A percentile compares a stretch with the other conserved stretches of the same genome.
These are phyloP conservation scores for Microplitis mediator DNA, from an alignment of 1,140 invertebrate species.

Conservation along the genomic window DNA sequence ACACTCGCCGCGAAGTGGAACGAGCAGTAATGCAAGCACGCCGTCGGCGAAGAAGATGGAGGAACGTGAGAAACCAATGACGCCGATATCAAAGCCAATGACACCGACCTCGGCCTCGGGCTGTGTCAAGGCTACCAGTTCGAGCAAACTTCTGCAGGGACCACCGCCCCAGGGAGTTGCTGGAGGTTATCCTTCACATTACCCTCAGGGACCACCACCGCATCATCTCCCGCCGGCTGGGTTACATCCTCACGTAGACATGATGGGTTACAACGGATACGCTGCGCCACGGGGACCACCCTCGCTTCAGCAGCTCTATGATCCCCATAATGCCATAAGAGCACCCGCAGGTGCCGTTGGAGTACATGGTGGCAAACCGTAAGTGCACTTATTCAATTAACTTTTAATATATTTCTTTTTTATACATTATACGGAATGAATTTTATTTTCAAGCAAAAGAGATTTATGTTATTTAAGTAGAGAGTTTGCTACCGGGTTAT, in stretches of 20 bases:
- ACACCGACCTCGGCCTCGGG: conserved; percentile 76
- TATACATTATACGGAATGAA: not conserved
- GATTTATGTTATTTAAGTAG: no score
- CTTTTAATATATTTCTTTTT: conserved; percentile 4
- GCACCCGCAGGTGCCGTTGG: conserved; percentile 63
- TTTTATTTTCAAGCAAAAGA: no score
- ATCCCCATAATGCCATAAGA: conserved; percentile 71
- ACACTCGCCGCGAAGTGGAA: conserved; percentile 73
- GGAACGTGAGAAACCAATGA: conserved; percentile 79
- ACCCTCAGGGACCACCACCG: conserved; percentile 51
- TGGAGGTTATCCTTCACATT: conserved; percentile 48
- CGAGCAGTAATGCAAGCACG: conserved; percentile 76
- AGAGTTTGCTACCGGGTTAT: not conserved
- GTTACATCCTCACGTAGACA: conserved; percentile 54
- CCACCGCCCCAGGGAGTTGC: conserved; percentile 42
- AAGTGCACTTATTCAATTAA: conserved; percentile 62
- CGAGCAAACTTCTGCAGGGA: conserved; percentile 49
- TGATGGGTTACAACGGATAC: conserved; percentile 58
- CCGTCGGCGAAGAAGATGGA: conserved; percentile 80
- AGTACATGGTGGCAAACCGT: conserved; percentile 90
- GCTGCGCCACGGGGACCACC: conserved; percentile 52
- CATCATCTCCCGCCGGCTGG: conserved; percentile 52
- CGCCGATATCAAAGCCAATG: conserved; percentile 87
- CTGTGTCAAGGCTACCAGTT: conserved; percentile 55
- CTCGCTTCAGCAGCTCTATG: conserved; percentile 63